Evolutionary conservation across 2,113 vertebrate species (phyloP), one percentile per base, ranked within the genome.

Genomic region (Neolamprologus falcicula): DNA sequence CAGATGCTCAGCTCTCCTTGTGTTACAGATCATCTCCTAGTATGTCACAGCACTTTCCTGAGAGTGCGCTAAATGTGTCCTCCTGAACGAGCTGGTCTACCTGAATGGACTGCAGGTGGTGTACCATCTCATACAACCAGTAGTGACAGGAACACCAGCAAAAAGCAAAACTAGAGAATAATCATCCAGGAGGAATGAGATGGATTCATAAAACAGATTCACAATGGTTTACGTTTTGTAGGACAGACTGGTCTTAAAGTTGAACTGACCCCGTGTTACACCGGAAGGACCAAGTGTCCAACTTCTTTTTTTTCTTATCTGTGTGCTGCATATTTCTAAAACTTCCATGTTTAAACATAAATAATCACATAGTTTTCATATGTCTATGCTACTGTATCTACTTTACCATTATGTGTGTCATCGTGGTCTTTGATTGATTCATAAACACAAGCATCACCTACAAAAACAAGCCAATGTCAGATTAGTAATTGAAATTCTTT

Each of bases 171-270:
- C 54, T 57, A 17, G 57, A 61, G 0, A 31, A 31, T 0, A 17
- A 61, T 17, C 26, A 31, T 0, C n/a, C 14, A 61, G 26, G 14
- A 17, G 14, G 57, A 61, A 61, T 61, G 57, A 61, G 8, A 31
- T 61, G 0, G 57, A 61, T 1, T 61, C 14, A 61, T 6, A 9
- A 61, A 61, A 10, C 57, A 61, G 14, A 61, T 3, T 61, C 61
- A 35, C 31, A n/a, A 0, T 0, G 17, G 17, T 66, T 12, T 35
- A 66, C 0, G 1, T 2, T 12, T 5, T 16, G 24, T 9, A 7
- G 31, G 61, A n/a, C 31, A 35, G 6, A 66, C 4, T 66, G 17
- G 0, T 37, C 10, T n/a, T n/a, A 37, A 68, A 40, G 35, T 68
- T 40, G 11, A 6, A 68, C 19, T 59, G 61, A 13, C 1, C 1